Percentiles rank a stretch among this genome's conserved stretches.
These are phyloP conservation scores for Siniperca scherzeri DNA, from an alignment of 2,797 vertebrate species.

Conservation along the genomic window DNA sequence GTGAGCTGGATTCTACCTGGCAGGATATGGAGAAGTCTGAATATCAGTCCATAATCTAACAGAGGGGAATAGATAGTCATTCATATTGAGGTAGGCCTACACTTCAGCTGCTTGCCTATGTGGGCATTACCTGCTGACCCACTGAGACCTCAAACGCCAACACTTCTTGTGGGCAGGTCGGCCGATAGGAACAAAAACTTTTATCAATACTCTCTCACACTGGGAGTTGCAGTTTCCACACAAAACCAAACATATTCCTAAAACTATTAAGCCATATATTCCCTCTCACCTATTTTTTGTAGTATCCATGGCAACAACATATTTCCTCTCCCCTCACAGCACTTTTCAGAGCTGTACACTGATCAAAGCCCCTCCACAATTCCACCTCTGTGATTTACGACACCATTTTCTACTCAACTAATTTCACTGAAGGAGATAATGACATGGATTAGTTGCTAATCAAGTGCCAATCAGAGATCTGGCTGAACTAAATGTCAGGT, in stretches of 20 bases:
- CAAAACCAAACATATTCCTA: constrained; percentile 45
- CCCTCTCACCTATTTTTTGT: constrained; percentile 61
- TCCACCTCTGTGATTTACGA: constrained; percentile 89
- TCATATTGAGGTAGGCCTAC: constrained; percentile 28
- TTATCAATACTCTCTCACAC: constrained; percentile 36
- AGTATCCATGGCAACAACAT: constrained; percentile 81
- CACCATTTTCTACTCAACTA: constrained; percentile 94
- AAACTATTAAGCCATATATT: constrained; percentile 61
- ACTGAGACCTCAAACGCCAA: constrained; percentile 3
- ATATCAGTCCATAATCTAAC: constrained; percentile 67
- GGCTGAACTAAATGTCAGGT: constrained; percentile 91
- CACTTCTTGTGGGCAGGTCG: constrained; percentile 13
- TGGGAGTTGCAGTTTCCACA: constrained; percentile 39
- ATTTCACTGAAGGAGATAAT: constrained; percentile 96
- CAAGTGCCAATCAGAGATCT: constrained; percentile 96
- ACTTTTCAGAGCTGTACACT: constrained; percentile 59
- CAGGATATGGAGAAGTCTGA: constrained; percentile 55
- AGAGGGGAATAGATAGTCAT: constrained; percentile 44
- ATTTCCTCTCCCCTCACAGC: constrained; percentile 54
- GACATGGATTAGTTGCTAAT: constrained; percentile 95
- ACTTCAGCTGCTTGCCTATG: constrained; percentile 27
- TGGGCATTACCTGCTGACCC: constrained; percentile 14
- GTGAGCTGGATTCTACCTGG: constrained; percentile 71
- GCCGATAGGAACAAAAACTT: constrained; percentile 36
- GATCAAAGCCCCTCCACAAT: constrained; percentile 68